Base-by-base conservation (phyloP, 2,113 vertebrate genomes). In the Indicator maculatus region DNA sequence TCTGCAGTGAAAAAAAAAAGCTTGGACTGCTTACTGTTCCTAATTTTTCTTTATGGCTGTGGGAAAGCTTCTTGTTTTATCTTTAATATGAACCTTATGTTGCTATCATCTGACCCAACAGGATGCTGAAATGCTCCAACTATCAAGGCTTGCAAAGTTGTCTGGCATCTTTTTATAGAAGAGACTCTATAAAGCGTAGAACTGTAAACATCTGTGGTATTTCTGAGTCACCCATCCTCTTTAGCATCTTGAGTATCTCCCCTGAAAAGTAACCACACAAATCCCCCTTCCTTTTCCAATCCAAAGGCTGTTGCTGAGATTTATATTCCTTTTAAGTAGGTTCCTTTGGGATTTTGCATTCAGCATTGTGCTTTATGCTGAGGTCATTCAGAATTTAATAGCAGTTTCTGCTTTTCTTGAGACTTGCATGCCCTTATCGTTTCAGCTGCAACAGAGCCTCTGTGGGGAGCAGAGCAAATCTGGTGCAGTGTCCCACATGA, bases 161-260 rank as follows among this genome's bases (percentile, higher is more conserved):
- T 84, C 80, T 73, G 55, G 66, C 52, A 31, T 83, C 31, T 73
- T 91, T 78, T 92, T 71, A 44, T 47, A 45, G 64, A 45, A 64
- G 13, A 69, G 9, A 45, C 56, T 82, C 18, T 88, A 7, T 82
- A 41, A 82, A 70, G 26, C 26, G n/a, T 73, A 63, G 81, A 89
- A 89, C 19, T 87, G 63, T 87, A 90, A 95, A 52, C 39, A 82
- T 73, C 63, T 76, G 74, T 41, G 66, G 50, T 67, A 60, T 93
- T 86, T 90, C 86, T 86, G 66, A 92, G 83, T 70, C 66, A 90
- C 33, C 20, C 44, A 60, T 83, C 52, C 16, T 69, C 30, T 88
- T 44, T 65, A 61, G 27, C 82, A 84, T 72, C 91, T 0, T 0
- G 5, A 82, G 30, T n/a, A 52, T 59, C 67, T 76, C 56, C 66